Percentiles rank a stretch among this genome's conserved stretches.
Conservation (phyloP, 2,888 invertebrate species). For the Synergus japonicus region DNA sequence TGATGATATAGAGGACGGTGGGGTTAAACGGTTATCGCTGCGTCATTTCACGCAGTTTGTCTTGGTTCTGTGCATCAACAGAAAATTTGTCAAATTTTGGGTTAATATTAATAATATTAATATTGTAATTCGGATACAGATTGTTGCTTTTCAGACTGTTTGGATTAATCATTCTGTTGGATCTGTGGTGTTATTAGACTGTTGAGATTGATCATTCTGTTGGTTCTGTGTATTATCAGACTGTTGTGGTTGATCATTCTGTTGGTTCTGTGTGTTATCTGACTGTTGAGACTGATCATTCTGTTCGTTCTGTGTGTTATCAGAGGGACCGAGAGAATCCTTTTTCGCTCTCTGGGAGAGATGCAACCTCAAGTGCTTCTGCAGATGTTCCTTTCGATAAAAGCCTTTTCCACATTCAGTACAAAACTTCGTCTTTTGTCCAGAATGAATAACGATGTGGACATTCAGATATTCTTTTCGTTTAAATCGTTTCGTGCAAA, state of each 20-base stretch:
- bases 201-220: conserved; percentile 62
- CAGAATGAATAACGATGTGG: conserved; percentile 91
- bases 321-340: conserved; percentile 76
- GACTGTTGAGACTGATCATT: conserved; percentile 70
- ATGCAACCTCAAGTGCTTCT: conserved; percentile 89
- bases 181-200: conserved; percentile 48
- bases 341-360: conserved; percentile 87
- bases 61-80: no score
- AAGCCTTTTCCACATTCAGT: conserved; percentile 88
- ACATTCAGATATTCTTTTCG: conserved; percentile 90
- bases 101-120: no score
- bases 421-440: conserved; percentile 89
- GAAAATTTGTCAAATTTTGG: no score
- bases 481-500: conserved; percentile 87
- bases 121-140: conserved; percentile 58
- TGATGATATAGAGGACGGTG: conserved; percentile 35
- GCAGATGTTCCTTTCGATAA: conserved; percentile 88
- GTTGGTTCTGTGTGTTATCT: conserved; percentile 74
- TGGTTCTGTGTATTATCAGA: conserved; percentile 74
- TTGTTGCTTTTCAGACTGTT: conserved; percentile 60
- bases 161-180: no score
- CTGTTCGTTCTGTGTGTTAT: conserved; percentile 74
- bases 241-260: conserved; percentile 74
- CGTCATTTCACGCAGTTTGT: no score
- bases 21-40: no score